phyloP scores from a whole-genome alignment of 2,888 invertebrate species.

The Eurois occulta region DNA sequence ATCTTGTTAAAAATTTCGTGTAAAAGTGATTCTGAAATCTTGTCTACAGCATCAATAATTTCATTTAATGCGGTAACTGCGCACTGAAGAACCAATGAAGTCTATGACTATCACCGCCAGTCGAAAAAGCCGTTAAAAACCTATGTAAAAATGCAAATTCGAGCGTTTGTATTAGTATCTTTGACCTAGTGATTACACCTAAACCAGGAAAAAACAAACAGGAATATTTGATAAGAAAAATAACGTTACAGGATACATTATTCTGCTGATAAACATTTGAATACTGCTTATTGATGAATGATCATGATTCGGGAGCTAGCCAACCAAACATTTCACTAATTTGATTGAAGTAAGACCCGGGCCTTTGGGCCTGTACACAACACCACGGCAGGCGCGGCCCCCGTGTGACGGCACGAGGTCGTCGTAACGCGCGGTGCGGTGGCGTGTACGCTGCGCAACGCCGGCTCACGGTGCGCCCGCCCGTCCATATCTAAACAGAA shows the following conservation, averaged over 20 bases:
- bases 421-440: too few species aligned
- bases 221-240: slow-evolving; percentile 24
- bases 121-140: neutral
- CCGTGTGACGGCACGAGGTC: too few species aligned
- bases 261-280: slow-evolving; percentile 4
- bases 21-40: neutral
- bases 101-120: too few species aligned
- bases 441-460: too few species aligned
- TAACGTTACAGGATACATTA: slow-evolving; percentile 13
- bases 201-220: slow-evolving; percentile 38
- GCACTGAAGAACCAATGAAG: neutral
- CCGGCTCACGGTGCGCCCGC: too few species aligned
- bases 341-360: slow-evolving; percentile 1
- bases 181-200: slow-evolving; percentile 31
- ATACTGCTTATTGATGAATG: slow-evolving; percentile 7
- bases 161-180: slow-evolving; percentile 10
- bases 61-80: neutral
- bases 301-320: neutral
- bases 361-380: too few species aligned
- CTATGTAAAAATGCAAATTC: slow-evolving; percentile 5
- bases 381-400: too few species aligned
- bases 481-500: too few species aligned
- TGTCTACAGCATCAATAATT: neutral
- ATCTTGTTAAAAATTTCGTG: neutral
- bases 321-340: slow-evolving; percentile 7